Evolutionary conservation across 2,888 invertebrate species (phyloP).

Genomic region (Morpho achilles): DNA sequence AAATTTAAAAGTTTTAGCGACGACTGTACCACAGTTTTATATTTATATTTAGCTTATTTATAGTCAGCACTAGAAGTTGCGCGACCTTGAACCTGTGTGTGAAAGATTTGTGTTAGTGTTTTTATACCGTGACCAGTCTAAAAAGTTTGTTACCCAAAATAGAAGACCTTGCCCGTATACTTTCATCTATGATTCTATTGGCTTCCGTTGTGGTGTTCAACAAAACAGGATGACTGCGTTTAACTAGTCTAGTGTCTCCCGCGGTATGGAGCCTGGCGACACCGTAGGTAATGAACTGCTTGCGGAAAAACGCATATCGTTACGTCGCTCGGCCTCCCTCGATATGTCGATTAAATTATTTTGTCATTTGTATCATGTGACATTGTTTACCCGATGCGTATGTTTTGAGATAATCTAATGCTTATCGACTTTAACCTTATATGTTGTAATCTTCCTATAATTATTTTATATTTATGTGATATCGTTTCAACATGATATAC

Average conservation of each 20-base stretch:
- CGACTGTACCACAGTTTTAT: constrained; percentile 1
- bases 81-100: constrained; percentile 31
- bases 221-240: constrained; percentile 31
- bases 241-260: constrained; percentile 32
- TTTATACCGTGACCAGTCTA: constrained; percentile 28
- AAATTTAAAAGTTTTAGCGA: neutral
- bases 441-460: neutral
- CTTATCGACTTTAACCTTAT: constrained; percentile 8
- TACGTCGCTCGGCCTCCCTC: constrained; percentile 19
- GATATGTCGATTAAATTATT: neutral
- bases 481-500: neutral
- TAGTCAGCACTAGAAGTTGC: constrained; percentile 17
- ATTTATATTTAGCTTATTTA: constrained; percentile 16
- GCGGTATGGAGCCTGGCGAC: constrained; percentile 24
- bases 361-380: neutral
- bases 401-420: neutral
- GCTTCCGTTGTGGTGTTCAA: constrained; percentile 35
- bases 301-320: constrained; percentile 44
- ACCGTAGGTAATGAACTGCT: constrained; percentile 54
- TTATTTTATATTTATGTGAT: neutral
- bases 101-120: constrained; percentile 23
- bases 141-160: constrained; percentile 31
- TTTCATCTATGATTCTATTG: constrained; percentile 37
- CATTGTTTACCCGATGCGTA: neutral
- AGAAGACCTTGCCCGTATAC: constrained; percentile 37